Base-by-base conservation (phyloP, 1,140 invertebrate species). In the Polypedilum pembai region DNA sequence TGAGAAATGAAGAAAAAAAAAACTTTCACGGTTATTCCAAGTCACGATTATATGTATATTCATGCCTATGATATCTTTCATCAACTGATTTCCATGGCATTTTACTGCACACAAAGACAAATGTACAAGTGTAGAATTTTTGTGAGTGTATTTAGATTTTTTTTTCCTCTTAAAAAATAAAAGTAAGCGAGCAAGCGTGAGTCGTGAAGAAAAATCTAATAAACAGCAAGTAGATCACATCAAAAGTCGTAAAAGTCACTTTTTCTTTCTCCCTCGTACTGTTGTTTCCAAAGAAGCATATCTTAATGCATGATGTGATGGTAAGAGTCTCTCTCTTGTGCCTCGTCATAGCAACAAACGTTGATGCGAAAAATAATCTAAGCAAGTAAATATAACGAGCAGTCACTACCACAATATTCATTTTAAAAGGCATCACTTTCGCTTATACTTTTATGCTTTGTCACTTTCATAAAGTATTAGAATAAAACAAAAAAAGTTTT, bases 201-300 rank as follows among this genome's bases (percentile, higher is more conserved):
- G 45, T 12, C 41, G 15, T 8, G n/a, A 56, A 15, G n/a, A 56
- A 56, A 15, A 56, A 56, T 56, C 45, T 56, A 56, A 56, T 56
- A 56, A 56, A 56, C 45, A 56, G 45, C 45, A n/a, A 56, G 45
- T 12, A 33, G 45, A 56, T 56, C 45, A 56, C 45, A 56, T 56
- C 45, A 56, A 56, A 56, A 56, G 45, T 56, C n/a, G n/a, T 56
- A 56, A 33, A 56, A 56, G 45, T 56, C 45, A n/a, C 45, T 56
- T 56, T 15, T 33, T n/a, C n/a, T n/a, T 5, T 33, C 24, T 33
- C 24, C 24, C 24, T 33, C 24, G 24, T 5, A 33, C 24, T 33
- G 24, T 33, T 33, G 24, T 33, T 33, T 33, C 24, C 24, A 33
- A 33, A 33, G 5, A 33, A 5, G 24, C 24, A 33, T 33, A 33